These are phyloP conservation scores for Tricholauxania praeusta DNA, from an alignment of 2,888 invertebrate genomes.

Conservation along the genomic window DNA sequence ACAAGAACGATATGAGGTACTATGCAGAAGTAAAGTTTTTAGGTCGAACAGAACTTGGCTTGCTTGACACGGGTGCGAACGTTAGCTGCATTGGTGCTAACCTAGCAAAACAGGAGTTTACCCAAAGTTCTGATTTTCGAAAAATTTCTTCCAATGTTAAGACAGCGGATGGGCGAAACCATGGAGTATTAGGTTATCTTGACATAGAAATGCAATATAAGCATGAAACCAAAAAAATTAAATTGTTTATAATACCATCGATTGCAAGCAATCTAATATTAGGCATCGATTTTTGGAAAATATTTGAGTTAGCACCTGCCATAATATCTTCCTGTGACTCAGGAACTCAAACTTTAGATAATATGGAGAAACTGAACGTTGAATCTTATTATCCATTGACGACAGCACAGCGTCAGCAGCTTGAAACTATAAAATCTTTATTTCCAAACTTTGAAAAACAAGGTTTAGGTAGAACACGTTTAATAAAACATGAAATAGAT, in stretches of 20 bases:
- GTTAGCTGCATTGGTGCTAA: not conserved
- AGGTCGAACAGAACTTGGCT: not conserved
- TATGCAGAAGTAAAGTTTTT: conserved; percentile 9
- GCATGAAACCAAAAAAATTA: not conserved
- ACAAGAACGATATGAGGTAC: not conserved
- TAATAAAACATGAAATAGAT: conserved; percentile 41
- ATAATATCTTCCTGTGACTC: not conserved
- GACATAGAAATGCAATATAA: conserved; percentile 20
- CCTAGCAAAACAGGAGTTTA: not conserved
- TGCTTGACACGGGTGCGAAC: not conserved
- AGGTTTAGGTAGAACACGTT: conserved; percentile 38
- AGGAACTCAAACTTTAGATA: not conserved
- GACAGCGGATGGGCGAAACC: not conserved
- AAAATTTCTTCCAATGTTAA: not conserved
- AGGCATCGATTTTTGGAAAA: too few species aligned
- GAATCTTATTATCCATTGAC: not conserved
- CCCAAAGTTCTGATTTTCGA: not conserved
- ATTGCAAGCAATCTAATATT: conserved; percentile 21
- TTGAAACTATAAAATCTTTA: not conserved
- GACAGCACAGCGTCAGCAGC: not conserved
- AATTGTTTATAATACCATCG: conserved; percentile 26
- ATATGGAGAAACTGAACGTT: not conserved
- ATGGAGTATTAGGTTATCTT: not conserved
- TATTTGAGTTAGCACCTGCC: conserved; percentile 14
- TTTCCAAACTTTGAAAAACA: conserved; percentile 12